A percentile compares a stretch with the other conserved stretches of the same genome.
Conservation (phyloP, 2,113 vertebrate species). For the Pelvicachromis taeniatus region DNA sequence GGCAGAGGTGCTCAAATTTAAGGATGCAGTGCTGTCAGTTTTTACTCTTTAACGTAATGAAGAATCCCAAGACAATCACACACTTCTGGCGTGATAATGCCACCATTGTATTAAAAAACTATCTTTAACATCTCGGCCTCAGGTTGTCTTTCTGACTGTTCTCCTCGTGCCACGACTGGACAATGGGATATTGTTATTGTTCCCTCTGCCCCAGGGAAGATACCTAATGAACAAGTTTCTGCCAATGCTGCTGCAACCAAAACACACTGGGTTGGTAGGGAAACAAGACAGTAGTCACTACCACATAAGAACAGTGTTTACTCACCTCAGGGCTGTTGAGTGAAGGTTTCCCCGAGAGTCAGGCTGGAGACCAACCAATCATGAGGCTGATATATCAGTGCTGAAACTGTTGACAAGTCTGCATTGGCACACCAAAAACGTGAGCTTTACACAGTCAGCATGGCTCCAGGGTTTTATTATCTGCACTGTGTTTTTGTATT, state of each 20-base stretch:
- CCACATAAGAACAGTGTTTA: slow-evolving; percentile 24
- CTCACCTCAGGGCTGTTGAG: slow-evolving; percentile 22
- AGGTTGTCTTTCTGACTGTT: neutral
- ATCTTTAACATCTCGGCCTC: slow-evolving; percentile 19
- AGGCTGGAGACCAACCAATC: neutral
- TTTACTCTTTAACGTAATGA: neutral
- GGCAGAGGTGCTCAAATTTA: neutral
- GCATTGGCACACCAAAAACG: neutral
- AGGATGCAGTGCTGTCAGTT: neutral
- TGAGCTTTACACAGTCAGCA: neutral
- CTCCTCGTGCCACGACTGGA: neutral
- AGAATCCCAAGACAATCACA: slow-evolving; percentile 16
- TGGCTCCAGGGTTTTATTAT: neutral
- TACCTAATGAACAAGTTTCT: neutral
- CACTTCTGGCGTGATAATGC: slow-evolving; percentile 17
- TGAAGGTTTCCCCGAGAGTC: slow-evolving; percentile 23
- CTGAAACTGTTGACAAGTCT: neutral
- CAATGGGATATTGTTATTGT: slow-evolving; percentile 41
- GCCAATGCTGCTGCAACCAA: neutral
- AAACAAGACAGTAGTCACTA: slow-evolving; percentile 53
- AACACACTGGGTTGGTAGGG: slow-evolving; percentile 40
- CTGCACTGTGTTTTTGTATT: neutral
- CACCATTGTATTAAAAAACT: slow-evolving; percentile 12
- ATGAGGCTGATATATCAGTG: neutral
- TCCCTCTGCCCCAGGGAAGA: neutral